A percentile compares a stretch with the other conserved stretches of the same genome.
Evolutionary conservation across 2,113 vertebrate species (phyloP).

Genomic region (Ahaetulla prasina): DNA sequence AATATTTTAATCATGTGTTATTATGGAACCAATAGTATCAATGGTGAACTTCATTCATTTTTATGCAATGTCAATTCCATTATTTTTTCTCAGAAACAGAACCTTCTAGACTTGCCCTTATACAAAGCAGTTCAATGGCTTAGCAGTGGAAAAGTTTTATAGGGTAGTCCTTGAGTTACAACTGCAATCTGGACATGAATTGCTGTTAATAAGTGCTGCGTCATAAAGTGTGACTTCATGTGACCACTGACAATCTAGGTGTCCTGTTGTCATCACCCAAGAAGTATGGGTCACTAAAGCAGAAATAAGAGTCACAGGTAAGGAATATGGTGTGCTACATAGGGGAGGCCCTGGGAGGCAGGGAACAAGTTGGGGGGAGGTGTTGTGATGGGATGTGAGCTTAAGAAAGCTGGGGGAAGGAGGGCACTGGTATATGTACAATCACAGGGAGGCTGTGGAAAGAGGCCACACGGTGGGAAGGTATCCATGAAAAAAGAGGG

Average conservation of each 20-base stretch:
- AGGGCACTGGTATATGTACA: not conserved
- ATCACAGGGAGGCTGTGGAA: no score
- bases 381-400: no score
- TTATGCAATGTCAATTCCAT: not conserved
- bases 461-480: no score
- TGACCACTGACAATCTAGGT: not conserved
- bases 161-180: not conserved
- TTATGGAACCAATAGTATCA: not conserved
- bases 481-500: no score
- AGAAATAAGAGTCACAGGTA: not conserved
- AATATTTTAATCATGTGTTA: not conserved
- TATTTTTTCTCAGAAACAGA: not conserved
- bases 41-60: not conserved
- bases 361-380: not conserved
- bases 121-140: not conserved
- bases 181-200: not conserved
- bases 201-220: not conserved
- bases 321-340: not conserved
- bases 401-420: not conserved
- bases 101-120: not conserved
- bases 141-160: not conserved
- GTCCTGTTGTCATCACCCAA: not conserved
- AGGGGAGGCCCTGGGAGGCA: not conserved
- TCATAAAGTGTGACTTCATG: not conserved
- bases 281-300: not conserved